These are phyloP conservation scores for Pseudocheirus occidentalis DNA, from an alignment of 2,797 vertebrate genomes.

Conservation along the genomic window DNA sequence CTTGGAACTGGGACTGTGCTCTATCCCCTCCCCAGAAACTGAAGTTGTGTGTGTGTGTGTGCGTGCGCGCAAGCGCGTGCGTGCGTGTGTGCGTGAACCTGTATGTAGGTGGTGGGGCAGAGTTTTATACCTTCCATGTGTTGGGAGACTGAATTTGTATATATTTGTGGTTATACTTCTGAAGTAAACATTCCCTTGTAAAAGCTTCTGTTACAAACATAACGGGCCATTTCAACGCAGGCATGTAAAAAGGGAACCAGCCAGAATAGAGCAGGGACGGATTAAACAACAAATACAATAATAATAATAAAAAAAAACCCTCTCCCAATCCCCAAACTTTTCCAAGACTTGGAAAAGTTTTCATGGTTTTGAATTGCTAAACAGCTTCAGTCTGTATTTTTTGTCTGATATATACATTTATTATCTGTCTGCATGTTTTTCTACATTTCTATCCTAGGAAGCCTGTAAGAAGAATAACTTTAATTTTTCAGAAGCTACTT, in stretches of 20 bases:
- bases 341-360: not conserved
- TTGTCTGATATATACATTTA: not conserved
- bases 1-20: no score
- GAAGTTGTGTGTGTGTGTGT: not conserved
- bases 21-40: not conserved
- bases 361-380: not conserved
- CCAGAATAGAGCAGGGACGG: not conserved
- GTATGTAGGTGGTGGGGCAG: not conserved
- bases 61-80: no score
- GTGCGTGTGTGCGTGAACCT: not conserved
- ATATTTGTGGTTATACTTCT: not conserved
- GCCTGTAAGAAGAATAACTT: slow-evolving; percentile 15
- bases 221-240: not conserved
- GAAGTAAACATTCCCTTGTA: not conserved
- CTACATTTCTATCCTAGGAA: not conserved
- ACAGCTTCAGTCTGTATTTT: slow-evolving; percentile 9
- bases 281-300: not conserved
- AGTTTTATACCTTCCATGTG: not conserved
- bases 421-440: not conserved
- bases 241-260: not conserved
- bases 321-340: not conserved
- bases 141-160: not conserved
- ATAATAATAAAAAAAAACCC: not conserved
- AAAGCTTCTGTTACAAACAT: not conserved
- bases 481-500: slow-evolving; percentile 5